Conservation (phyloP, 2,113 vertebrate species). For the Macrotis lagotis region DNA sequence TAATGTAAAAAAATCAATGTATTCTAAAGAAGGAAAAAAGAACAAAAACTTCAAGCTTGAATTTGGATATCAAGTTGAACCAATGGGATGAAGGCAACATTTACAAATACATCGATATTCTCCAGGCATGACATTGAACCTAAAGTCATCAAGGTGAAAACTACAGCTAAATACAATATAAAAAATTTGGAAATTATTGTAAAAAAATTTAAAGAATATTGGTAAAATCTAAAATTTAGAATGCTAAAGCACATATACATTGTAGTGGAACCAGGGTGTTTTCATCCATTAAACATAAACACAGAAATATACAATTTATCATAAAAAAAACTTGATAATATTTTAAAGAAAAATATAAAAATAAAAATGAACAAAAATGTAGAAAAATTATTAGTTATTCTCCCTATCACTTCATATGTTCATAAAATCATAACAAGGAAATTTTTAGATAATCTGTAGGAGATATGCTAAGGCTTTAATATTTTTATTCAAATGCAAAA, state of each 20-base stretch:
- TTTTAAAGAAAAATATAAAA: background rate
- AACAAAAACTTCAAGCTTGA: background rate
- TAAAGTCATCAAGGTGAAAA: background rate
- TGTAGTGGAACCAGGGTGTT: background rate
- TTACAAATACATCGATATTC: background rate
- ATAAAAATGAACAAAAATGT: background rate
- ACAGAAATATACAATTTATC: background rate
- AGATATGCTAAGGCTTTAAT: background rate
- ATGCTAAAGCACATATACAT: background rate
- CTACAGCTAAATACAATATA: background rate
- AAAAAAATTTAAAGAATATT: background rate
- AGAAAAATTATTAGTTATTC: background rate
- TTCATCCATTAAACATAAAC: background rate
- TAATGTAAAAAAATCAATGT: background rate
- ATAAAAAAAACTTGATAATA: background rate
- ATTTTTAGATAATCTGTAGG: background rate
- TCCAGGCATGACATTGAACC: background rate
- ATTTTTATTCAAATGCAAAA: background rate
- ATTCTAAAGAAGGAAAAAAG: background rate
- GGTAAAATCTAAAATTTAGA: background rate
- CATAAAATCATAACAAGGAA: background rate
- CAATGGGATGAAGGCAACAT: background rate
- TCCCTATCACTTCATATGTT: background rate
- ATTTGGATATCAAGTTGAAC: background rate
- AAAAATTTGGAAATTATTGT: background rate